Conservation (phyloP, 2,797 vertebrate genomes). For the Anolis apletophallus region DNA sequence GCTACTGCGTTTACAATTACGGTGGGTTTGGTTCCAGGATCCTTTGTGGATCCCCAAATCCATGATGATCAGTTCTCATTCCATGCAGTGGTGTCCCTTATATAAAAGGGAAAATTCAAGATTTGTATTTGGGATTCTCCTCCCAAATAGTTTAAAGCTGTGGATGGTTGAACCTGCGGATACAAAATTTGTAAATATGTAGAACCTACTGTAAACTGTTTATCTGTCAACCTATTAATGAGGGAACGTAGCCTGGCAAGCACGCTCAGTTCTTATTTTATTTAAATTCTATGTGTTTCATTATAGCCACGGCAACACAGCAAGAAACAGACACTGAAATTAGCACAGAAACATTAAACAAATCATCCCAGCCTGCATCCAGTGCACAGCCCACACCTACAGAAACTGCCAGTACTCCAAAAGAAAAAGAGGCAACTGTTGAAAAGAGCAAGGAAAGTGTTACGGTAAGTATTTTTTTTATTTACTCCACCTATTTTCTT, state of each 20-base stretch:
- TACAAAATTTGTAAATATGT: too few species aligned
- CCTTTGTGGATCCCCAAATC: too few species aligned
- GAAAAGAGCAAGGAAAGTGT: conserved; percentile 93
- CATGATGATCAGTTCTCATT: too few species aligned
- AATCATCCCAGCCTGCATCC: conserved; percentile 84
- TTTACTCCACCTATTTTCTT: not conserved
- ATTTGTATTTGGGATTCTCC: too few species aligned
- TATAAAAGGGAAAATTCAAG: too few species aligned
- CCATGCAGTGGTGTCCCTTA: too few species aligned
- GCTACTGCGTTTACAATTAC: not conserved
- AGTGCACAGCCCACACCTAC: conserved; percentile 81
- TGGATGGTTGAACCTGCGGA: too few species aligned
- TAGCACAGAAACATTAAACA: conserved; percentile 84
- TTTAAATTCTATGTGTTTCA: conserved; percentile 24
- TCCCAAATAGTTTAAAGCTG: too few species aligned
- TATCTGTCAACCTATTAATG: not conserved
- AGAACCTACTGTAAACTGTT: not conserved
- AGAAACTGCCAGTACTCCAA: conserved; percentile 80
- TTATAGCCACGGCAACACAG: conserved; percentile 91
- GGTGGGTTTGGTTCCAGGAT: too few species aligned
- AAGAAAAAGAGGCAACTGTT: conserved; percentile 86
- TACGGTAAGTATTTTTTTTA: conserved; percentile 81
- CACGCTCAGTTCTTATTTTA: not conserved
- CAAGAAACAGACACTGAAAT: conserved; percentile 91
- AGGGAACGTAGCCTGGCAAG: not conserved